These are phyloP conservation scores for Caenorhabditis zanzibari DNA, from an alignment of 2,888 invertebrate genomes.

Conservation along the genomic window DNA sequence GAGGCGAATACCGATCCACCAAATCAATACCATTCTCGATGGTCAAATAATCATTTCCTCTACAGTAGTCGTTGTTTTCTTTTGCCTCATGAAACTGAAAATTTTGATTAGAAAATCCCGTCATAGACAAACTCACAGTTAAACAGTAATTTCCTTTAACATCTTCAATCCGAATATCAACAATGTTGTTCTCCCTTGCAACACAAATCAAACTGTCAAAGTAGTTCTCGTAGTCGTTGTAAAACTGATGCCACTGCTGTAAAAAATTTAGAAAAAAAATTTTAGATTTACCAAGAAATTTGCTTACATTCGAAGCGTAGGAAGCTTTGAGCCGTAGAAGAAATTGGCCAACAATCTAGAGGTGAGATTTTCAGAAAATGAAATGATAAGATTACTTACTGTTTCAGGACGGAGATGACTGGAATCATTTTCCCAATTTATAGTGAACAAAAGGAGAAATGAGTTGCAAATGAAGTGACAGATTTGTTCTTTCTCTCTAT, in stretches of 20 bases:
- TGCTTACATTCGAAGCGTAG: constrained; percentile 9
- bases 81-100: constrained; percentile 16
- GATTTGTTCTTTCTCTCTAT: neutral
- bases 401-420: neutral
- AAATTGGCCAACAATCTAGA: neutral
- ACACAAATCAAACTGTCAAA: constrained; percentile 5
- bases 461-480: constrained; percentile 6
- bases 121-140: neutral
- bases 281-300: too few relatives aligned
- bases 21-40: neutral
- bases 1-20: too few relatives aligned
- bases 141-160: neutral
- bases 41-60: neutral
- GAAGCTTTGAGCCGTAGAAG: constrained; percentile 2
- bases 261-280: neutral
- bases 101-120: neutral
- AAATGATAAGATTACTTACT: neutral
- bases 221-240: neutral
- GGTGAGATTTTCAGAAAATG: too few relatives aligned
- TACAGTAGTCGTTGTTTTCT: neutral
- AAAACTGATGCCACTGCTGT: constrained; percentile 8
- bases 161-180: constrained; percentile 1
- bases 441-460: neutral
- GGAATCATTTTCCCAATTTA: neutral
- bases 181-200: neutral